Base-by-base conservation (phyloP, 2,797 vertebrate species). In the Botia kubotai region DNA sequence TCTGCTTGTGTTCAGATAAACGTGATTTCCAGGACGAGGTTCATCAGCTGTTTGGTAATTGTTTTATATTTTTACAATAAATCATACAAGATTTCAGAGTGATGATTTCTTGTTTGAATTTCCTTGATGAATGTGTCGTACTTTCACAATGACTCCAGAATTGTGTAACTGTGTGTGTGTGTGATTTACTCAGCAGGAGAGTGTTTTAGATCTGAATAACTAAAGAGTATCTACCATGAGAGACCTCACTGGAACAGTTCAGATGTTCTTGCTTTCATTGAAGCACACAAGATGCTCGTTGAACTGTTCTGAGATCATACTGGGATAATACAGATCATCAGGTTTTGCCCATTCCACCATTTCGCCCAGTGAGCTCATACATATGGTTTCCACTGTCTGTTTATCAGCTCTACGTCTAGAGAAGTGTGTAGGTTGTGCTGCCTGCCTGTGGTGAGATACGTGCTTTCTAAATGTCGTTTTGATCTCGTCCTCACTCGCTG, bases 21-120 rank as follows among this genome's bases (percentile, higher is more conserved):
- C 39, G 23, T 70, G 16, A 21, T 60, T 17, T 33, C 2, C 26
- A 66, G 7, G 3, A 10, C 39, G 33, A 2, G 21, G 33, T n/a
- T 19, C 6, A 11, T 39, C 17, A 19, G 46, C 26, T 29, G 57
- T 79, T 79, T 55, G 13, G 17, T 60, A 53, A 69, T 2, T n/a
- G 3, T 79, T 67, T 58, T 57, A 57, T 80, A 80, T 57, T 66
- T 80, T 79, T 80, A 11, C 52, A 80, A 80, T 80, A 80, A 80
- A 80, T 80, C 13, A n/a, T 19, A 2, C 67, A 66, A n/a, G 17
- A 68, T 80, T 67, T 74, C 73, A 52, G 58, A 26, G 8, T 5
- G 11, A 4, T 5, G 1, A 60, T 26, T 60, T 16, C n/a, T 66
- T n/a, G 10, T 1, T 33, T 79, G 48, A 68, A 33, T 29, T 21